Evolutionary conservation across 2,888 invertebrate species (phyloP), one percentile per base, ranked within the genome.

Genomic region (Melanotus villosus): DNA sequence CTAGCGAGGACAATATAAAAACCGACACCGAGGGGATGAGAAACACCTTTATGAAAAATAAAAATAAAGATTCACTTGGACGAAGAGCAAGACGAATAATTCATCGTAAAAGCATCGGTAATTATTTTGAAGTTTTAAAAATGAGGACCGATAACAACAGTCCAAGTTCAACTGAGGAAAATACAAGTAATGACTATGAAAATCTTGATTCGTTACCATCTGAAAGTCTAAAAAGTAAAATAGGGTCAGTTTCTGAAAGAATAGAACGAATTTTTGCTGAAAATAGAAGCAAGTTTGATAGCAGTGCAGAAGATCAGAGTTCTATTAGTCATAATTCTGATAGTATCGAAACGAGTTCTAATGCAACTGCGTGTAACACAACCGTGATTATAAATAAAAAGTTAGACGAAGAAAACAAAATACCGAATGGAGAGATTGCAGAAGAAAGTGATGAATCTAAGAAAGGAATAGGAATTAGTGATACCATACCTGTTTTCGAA

Each of bases 81-180:
- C 77, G 81, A 66, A 73, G 80, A 58, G 74, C 77, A 3, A 80
- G 79, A 64, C 80, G 81, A 69, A 68, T 82, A 30, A 77, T 76
- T 0, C 82, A 84, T 70, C 77, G 83, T 26, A 83, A 83, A 73
- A 84, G 81, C 68, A 79, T 82, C 19, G 83, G 83, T 2, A 83
- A 81, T n/a, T 84, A 84, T 73, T 84, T 83, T 72, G 84, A 85
- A 70, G 83, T 83, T 4, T 72, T 85, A n/a, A 83, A 84, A 74
- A 70, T 83, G 34, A 77, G 84, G 58, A 85, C 83, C 75, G 82
- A 85, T 68, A 74, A 80, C 69, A 75, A 79, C 65, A 81, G 86
- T 80, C 80, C 83, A 43, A 79, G 80, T 76, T 87, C 88, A 75
- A 87, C 88, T 80, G 87, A 87, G 66, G 88, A 88, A 70, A 88